Percentiles rank a stretch among this genome's conserved stretches.
phyloP scores from a whole-genome alignment of 2,888 invertebrate species.

The Philereme vetulata region DNA sequence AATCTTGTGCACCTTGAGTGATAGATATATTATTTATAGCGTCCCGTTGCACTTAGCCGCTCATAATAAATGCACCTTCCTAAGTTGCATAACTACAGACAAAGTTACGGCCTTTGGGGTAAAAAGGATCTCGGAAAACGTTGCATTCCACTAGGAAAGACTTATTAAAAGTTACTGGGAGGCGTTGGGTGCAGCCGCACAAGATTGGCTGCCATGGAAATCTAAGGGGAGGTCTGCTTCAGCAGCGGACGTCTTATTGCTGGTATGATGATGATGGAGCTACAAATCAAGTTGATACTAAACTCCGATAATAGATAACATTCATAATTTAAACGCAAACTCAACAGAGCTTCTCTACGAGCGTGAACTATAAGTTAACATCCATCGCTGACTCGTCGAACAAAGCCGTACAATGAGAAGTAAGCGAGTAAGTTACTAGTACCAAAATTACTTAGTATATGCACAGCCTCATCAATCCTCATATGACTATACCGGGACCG shows the following conservation, averaged over 20 bases:
- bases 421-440: conserved; percentile 46
- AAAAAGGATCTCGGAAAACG: no score
- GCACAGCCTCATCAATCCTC: conserved; percentile 41
- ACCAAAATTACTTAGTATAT: conserved; percentile 57
- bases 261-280: background rate
- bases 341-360: conserved; percentile 59
- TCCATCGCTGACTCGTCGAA: conserved; percentile 49
- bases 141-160: no score
- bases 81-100: background rate
- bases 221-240: no score
- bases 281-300: conserved; percentile 20
- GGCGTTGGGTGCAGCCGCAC: no score
- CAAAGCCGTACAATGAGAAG: conserved; percentile 45
- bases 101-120: no score
- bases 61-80: background rate
- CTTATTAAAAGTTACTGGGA: no score
- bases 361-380: conserved; percentile 51
- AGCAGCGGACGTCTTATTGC: no score
- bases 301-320: conserved; percentile 37
- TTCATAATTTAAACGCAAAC: conserved; percentile 65
- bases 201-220: no score
- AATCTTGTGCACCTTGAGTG: no score
- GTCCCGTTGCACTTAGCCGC: background rate
- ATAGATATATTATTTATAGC: no score
- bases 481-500: no score